phyloP scores from a whole-genome alignment of 2,113 vertebrate species.

The Bubo bubo region DNA sequence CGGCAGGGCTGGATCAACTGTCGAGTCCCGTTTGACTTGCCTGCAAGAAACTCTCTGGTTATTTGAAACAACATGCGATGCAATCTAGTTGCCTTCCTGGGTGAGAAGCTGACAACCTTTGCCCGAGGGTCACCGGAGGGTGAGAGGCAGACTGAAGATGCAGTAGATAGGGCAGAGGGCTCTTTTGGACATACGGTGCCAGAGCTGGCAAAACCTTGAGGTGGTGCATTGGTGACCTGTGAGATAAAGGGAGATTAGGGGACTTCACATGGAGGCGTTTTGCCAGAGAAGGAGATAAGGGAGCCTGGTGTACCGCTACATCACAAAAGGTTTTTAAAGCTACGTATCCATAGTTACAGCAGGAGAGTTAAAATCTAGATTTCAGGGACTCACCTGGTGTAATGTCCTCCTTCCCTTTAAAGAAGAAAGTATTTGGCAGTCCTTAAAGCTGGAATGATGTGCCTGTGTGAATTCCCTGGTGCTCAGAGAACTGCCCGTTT shows the following conservation, averaged over 20 bases:
- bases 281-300: not conserved
- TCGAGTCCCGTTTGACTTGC: rapidly evolving
- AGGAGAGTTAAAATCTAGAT: slow-evolving; percentile 39
- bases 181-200: not conserved
- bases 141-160: not conserved
- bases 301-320: not conserved
- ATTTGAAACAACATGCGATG: not conserved
- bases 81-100: not conserved
- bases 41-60: not conserved
- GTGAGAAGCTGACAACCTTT: not conserved
- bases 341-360: slow-evolving; percentile 62
- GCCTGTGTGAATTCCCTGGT: not conserved
- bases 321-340: slow-evolving; percentile 36
- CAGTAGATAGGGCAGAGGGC: not conserved
- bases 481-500: not conserved
- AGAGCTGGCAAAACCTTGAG: not conserved
- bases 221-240: not conserved
- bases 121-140: not conserved
- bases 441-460: slow-evolving; percentile 30
- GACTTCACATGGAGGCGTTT: not conserved
- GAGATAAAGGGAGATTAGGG: not conserved
- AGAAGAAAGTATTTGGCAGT: slow-evolving; percentile 32
- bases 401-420: slow-evolving; percentile 59
- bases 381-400: slow-evolving; percentile 41
- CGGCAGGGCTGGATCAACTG: not conserved